A percentile compares a stretch with the other conserved stretches of the same genome.
Evolutionary conservation across 2,113 vertebrate genomes (phyloP).

Genomic region (Rhea pennata): DNA sequence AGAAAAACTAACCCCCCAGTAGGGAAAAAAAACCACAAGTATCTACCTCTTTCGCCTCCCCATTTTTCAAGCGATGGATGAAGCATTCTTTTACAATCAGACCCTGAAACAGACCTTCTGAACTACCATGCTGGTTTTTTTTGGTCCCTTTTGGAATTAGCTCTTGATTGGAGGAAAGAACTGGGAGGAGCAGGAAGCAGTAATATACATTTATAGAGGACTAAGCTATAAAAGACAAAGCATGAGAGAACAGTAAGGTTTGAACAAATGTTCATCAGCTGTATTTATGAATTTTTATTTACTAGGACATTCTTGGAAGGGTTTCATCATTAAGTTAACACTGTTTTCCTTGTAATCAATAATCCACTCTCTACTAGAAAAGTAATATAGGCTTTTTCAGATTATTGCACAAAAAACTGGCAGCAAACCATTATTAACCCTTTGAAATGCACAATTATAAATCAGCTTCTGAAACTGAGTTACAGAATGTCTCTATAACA

Average conservation of each 20-base stretch:
- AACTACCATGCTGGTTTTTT: neutral
- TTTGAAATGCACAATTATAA: constrained; percentile 20
- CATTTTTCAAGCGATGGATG: neutral
- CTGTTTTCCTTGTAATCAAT: neutral
- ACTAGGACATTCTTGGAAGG: neutral
- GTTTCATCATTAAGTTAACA: constrained; percentile 50
- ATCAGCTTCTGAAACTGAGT: constrained; percentile 28
- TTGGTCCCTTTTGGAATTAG: neutral
- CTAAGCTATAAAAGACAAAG: neutral
- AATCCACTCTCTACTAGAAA: neutral
- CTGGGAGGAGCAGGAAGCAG: neutral
- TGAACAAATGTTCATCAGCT: neutral
- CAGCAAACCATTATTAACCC: constrained; percentile 21
- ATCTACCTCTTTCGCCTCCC: neutral
- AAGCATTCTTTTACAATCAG: neutral
- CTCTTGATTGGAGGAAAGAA: neutral
- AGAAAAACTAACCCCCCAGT: neutral
- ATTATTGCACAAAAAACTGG: constrained; percentile 59
- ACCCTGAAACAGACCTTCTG: neutral
- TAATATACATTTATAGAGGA: neutral
- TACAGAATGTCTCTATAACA: constrained; percentile 11
- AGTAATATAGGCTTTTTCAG: constrained; percentile 16
- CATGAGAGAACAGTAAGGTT: neutral
- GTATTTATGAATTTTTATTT: constrained; percentile 46
- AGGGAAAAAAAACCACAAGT: neutral